Evolutionary conservation across 2,113 vertebrate genomes (phyloP), one percentile per base, ranked within the genome.

Genomic region (Mungos mungo): DNA sequence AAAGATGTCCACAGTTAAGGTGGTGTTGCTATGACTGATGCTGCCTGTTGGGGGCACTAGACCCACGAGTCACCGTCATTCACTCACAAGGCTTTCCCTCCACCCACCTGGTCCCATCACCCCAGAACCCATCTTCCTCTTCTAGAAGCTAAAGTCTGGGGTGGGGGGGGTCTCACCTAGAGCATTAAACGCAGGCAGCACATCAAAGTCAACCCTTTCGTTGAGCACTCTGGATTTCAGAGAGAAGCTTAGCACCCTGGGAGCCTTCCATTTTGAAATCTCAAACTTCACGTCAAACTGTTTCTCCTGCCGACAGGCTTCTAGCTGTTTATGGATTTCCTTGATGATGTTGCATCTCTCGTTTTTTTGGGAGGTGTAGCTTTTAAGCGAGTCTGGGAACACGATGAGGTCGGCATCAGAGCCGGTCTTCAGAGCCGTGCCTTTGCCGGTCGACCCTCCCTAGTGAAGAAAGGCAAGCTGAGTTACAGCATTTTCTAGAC

Each of bases 371-470:
- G 79, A 90, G 33, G 45, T 0, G 11, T 60, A 97, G 72, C 72
- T 95, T 0, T 19, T 7, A 1, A 98, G n/a, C 0, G 60, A 84
- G 47, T 5, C 8, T 0, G 76, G 23, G 68, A 98, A 98, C 38
- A 98, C n/a, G 0, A 98, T 9, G 0, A 98, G 87, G 87, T 90
- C 50, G 0, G 82, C 97, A 1, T 97, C 90, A 0, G 97, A 98
- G 45, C 94, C 84, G 0, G 1, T 74, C 79, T 82, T 98, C 80
- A 98, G 95, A 25, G 94, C 86, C 0, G 96, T 98, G 80, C 97
- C 97, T 27, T 98, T 97, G 83, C 90, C 92, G 0, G 69, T 6
- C 0, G 97, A 98, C 7, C 97, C 97, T 3, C 94, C 88, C 97
- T 95, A 4, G 29, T 0, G 77, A 31, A 57, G 23, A 60, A 19